phyloP scores from a whole-genome alignment of 1,140 invertebrate species.

The Onthophagus taurus region DNA sequence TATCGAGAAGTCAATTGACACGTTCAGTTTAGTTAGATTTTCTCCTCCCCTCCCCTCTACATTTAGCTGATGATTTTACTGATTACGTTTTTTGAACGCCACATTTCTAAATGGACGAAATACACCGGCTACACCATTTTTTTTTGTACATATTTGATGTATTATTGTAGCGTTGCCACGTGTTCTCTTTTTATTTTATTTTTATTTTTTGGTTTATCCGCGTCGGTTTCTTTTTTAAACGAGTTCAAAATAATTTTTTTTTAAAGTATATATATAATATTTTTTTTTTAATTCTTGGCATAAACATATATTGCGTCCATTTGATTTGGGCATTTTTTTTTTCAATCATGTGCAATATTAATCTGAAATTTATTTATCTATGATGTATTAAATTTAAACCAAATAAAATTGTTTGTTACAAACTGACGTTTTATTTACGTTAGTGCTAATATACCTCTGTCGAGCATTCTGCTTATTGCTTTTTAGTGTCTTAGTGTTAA shows the following conservation, averaged over 20 bases:
- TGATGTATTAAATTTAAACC: constrained; percentile 39
- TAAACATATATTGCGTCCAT: constrained; percentile 33
- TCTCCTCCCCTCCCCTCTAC: no score
- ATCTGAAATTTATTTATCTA: constrained; percentile 37
- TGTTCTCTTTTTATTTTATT: constrained; percentile 7
- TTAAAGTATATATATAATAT: constrained; percentile 7
- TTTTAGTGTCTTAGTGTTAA: no score
- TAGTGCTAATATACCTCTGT: not conserved
- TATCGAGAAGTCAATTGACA: constrained; percentile 20
- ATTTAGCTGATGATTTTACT: constrained; percentile 19
- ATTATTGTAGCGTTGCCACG: constrained; percentile 23
- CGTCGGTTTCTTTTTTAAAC: not conserved
- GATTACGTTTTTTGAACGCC: constrained; percentile 11
- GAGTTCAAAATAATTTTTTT: not conserved
- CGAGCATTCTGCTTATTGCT: no score
- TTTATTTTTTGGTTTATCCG: constrained; percentile 3
- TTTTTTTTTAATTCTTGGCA: constrained; percentile 16
- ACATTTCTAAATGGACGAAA: constrained; percentile 34
- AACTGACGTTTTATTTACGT: constrained; percentile 13
- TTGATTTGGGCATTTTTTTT: constrained; percentile 35
- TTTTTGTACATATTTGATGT: constrained; percentile 33
- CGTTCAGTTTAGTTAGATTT: constrained; percentile 10
- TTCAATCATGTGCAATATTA: constrained; percentile 39
- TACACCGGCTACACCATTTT: constrained; percentile 32
- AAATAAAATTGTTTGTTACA: constrained; percentile 41